Percentiles rank a stretch among this genome's conserved stretches.
Conservation (phyloP, 2,888 invertebrate genomes). For the Drosophila borealis region DNA sequence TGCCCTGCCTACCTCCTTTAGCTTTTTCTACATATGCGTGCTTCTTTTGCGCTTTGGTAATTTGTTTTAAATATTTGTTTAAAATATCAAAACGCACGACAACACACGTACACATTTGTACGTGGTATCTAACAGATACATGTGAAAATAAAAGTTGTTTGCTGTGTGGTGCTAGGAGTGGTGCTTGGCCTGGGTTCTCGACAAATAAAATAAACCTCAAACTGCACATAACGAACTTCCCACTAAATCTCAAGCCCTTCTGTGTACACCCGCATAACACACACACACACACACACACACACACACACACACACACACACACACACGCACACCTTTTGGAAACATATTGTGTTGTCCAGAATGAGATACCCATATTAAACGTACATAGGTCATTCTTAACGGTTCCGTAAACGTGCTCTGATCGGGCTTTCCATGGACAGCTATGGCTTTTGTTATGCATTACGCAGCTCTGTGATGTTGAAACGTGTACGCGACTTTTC, state of each 20-base stretch:
- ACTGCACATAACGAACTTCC: conserved; percentile 26
- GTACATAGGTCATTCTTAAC: conserved; percentile 55
- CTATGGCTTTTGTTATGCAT: conserved; percentile 64
- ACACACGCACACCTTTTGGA: conserved; percentile 16
- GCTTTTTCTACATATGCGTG: conserved; percentile 59
- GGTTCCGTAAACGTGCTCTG: conserved; percentile 64
- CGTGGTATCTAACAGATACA: conserved; percentile 80
- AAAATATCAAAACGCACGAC: conserved; percentile 74
- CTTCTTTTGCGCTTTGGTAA: conserved; percentile 72
- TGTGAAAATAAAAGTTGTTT: conserved; percentile 77
- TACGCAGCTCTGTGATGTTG: conserved; percentile 54
- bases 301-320: neutral
- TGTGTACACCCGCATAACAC: conserved; percentile 4
- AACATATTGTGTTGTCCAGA: conserved; percentile 39
- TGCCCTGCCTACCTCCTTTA: conserved; percentile 35
- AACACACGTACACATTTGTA: conserved; percentile 76
- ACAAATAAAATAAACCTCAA: conserved; percentile 36
- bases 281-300: neutral
- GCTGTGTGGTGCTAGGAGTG: conserved; percentile 37
- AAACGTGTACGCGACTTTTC: conserved; percentile 61
- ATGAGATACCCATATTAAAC: conserved; percentile 12
- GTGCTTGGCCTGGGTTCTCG: conserved; percentile 51
- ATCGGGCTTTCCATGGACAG: conserved; percentile 48
- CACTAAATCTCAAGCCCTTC: conserved; percentile 39
- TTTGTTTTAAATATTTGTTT: conserved; percentile 80